Conservation (phyloP, 1,140 invertebrate genomes). For the Ctenoplectra terminalis region DNA sequence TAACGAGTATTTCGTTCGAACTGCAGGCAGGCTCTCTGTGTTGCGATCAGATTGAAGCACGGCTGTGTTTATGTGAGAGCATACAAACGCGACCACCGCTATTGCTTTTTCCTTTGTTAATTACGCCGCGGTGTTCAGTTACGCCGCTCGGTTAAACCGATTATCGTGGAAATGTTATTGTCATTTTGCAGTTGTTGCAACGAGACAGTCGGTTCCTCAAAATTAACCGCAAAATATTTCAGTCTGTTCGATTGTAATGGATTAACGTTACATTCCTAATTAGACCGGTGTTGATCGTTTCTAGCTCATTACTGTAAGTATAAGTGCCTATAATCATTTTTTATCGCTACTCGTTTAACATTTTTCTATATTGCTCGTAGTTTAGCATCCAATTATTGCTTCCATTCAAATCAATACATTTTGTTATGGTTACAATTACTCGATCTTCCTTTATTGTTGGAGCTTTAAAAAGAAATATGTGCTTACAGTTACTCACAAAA, state of each 20-base stretch:
- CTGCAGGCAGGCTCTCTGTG: conserved; percentile 19
- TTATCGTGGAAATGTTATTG: conserved; percentile 51
- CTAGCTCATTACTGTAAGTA: background rate
- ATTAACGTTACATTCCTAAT: background rate
- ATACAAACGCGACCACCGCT: conserved; percentile 44
- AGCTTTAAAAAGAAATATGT: too few species aligned
- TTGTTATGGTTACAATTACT: too few species aligned
- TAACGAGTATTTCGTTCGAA: conserved; percentile 50
- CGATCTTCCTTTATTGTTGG: too few species aligned
- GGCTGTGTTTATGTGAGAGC: conserved; percentile 35
- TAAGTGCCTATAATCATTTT: too few species aligned
- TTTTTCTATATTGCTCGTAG: too few species aligned
- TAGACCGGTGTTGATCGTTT: background rate
- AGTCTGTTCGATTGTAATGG: background rate
- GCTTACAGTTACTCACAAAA: too few species aligned
- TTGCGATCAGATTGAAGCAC: conserved; percentile 52
- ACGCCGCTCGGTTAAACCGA: conserved; percentile 48
- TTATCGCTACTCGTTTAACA: too few species aligned
- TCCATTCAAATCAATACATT: too few species aligned
- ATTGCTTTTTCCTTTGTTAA: conserved; percentile 57
- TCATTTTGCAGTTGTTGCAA: conserved; percentile 32
- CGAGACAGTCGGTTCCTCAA: conserved; percentile 22
- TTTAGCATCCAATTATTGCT: too few species aligned
- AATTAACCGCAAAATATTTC: conserved; percentile 39
- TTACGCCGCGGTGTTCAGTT: conserved; percentile 45